These are phyloP conservation scores for Sycophila sp. DNA, from an alignment of 1,140 invertebrate species.

Conservation along the genomic window DNA sequence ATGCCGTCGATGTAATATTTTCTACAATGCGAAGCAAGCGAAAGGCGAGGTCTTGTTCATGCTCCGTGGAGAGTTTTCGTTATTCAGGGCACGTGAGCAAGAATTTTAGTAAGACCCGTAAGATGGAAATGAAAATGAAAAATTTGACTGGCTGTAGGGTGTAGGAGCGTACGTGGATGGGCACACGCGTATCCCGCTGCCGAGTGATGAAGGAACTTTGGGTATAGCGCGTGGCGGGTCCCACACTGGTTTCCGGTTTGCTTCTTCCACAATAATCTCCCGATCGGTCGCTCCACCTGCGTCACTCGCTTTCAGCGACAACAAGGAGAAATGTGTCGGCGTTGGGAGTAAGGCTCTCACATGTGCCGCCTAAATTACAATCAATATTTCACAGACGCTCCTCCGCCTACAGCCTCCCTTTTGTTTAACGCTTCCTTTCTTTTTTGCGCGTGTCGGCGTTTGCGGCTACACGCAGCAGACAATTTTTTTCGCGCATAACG, in stretches of 20 bases:
- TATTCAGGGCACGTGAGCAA: too few species aligned
- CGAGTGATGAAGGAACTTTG: slow-evolving; percentile 28
- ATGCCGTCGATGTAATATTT: too few species aligned
- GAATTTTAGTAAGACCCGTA: too few species aligned
- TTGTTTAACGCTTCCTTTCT: background rate
- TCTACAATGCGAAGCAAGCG: too few species aligned
- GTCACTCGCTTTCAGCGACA: slow-evolving; percentile 32
- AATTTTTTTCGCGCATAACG: too few species aligned
- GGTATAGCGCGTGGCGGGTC: too few species aligned
- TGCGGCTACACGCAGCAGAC: too few species aligned
- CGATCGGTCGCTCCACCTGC: slow-evolving; percentile 55
- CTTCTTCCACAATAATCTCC: slow-evolving; percentile 57
- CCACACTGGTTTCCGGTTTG: slow-evolving; percentile 48
- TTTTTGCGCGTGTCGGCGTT: background rate
- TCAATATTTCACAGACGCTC: slow-evolving; percentile 28
- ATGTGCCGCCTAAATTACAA: slow-evolving; percentile 27
- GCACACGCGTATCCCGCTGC: too few species aligned
- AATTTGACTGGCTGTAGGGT: too few species aligned
- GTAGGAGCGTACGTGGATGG: too few species aligned
- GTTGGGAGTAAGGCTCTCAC: slow-evolving; percentile 11
- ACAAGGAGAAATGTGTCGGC: slow-evolving; percentile 12
- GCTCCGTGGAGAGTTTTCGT: too few species aligned
- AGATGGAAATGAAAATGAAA: background rate
- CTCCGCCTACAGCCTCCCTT: background rate
- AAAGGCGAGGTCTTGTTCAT: too few species aligned